Evolutionary conservation across 2,797 vertebrate species (phyloP).

Genomic region (Ctenopoma multispine): DNA sequence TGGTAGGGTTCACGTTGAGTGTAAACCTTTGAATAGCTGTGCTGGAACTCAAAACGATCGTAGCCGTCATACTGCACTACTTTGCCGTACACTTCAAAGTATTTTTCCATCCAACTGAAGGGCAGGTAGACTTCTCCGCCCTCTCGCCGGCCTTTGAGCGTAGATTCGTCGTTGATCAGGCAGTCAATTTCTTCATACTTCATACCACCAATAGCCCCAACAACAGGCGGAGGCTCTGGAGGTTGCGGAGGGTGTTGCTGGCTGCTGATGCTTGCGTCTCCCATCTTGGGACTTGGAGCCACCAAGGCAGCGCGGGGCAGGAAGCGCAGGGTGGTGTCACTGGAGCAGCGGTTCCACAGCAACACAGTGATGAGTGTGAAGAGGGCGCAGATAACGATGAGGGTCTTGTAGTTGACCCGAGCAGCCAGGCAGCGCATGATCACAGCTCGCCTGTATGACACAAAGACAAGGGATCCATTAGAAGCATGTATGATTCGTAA

Average conservation of each 20-base stretch:
- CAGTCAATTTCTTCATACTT: conserved; percentile 98
- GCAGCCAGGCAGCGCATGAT: conserved; percentile 98
- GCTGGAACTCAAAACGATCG: conserved; percentile 97
- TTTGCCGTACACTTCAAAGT: conserved; percentile 97
- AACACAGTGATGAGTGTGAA: conserved; percentile 93
- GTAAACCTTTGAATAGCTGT: conserved; percentile 98
- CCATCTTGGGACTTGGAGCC: conserved; percentile 84
- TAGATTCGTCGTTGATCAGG: conserved; percentile 94
- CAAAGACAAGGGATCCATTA: conserved; percentile 34
- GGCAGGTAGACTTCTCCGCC: conserved; percentile 93
- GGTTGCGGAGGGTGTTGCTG: conserved; percentile 87
- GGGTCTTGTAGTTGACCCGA: conserved; percentile 97
- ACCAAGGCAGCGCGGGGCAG: conserved; percentile 77
- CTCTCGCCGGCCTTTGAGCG: conserved; percentile 91
- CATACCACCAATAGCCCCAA: conserved; percentile 82
- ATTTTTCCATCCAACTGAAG: conserved; percentile 96
- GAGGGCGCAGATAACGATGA: conserved; percentile 94
- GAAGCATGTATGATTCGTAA: neutral
- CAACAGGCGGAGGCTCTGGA: conserved; percentile 91
- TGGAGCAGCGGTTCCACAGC: conserved; percentile 95
- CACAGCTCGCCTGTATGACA: conserved; percentile 81
- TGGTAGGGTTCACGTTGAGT: conserved; percentile 93
- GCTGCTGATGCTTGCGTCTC: conserved; percentile 78
- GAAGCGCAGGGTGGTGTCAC: conserved; percentile 82
- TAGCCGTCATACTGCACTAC: conserved; percentile 92